Base-by-base conservation (phyloP, 2,113 vertebrate species). In the Rhodinocichla rosea region DNA sequence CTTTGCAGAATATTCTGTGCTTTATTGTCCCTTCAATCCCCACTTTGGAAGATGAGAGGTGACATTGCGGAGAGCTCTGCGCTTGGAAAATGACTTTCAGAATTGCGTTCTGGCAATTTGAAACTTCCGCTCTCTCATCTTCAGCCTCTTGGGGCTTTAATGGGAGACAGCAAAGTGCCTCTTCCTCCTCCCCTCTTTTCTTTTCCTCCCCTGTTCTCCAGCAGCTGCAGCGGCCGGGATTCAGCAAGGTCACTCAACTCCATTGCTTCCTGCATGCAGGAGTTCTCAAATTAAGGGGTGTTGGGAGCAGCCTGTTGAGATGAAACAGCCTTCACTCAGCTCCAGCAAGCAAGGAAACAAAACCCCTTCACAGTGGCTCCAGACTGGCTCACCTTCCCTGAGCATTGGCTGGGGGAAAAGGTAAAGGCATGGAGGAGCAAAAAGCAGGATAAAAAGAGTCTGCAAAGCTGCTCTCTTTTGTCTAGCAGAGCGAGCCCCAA, bases 21-120 rank as follows among this genome's bases (percentile, higher is more conserved):
- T 95, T 94, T 95, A 57, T 84, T 77, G 89, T 92, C 70, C 73
- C 57, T 95, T 89, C 90, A 95, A 24, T 94, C 64, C 90, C 65
- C 80, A 93, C 93, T 91, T 95, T 88, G 86, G 87, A 92, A 96
- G 97, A 97, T 95, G 92, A 97, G 96, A 94, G 96, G 92, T 92
- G 96, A 95, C 96, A 94, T 96, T 96, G 95, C 11, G 0, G 73
- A 93, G 73, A 84, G 93, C 81, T 82, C 92, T 9, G 84, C 1
- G n/a, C 96, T 96, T 96, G 95, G 94, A 97, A 96, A 97, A 97
- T 94, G 92, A 94, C 96, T 96, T 96, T 96, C 94, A 96, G 95
- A 89, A 95, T 95, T 91, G 64, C 17, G 12, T 78, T 79, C 92
- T 62, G 90, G 89, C 95, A 96, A 95, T 96, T 57, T 94, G 92